Conservation (phyloP, 2,888 invertebrate species). For the Baronia brevicornis region DNA sequence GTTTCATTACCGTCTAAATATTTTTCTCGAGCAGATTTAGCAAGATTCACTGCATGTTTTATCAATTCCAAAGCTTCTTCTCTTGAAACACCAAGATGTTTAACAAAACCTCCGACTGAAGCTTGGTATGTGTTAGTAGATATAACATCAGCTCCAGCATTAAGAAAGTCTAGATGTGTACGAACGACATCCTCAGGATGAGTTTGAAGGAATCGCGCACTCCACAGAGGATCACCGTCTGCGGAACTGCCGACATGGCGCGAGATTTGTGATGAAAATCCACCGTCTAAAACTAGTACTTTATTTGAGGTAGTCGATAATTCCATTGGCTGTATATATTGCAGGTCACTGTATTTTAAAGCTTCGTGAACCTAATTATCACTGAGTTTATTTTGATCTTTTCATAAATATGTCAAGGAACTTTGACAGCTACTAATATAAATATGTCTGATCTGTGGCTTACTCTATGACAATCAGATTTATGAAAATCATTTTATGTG, state of each 20-base stretch:
- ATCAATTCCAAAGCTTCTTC: slow-evolving; percentile 82
- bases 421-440: too few relatives aligned
- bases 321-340: too few relatives aligned
- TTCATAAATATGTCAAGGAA: too few relatives aligned
- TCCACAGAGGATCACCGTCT: slow-evolving; percentile 92
- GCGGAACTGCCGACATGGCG: slow-evolving; percentile 80
- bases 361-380: too few relatives aligned
- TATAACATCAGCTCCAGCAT: slow-evolving; percentile 91
- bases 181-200: slow-evolving; percentile 84
- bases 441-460: too few relatives aligned
- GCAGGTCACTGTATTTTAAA: too few relatives aligned
- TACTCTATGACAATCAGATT: too few relatives aligned
- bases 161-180: slow-evolving; percentile 87
- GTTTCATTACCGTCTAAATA: slow-evolving; percentile 58
- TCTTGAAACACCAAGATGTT: slow-evolving; percentile 80
- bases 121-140: slow-evolving; percentile 94
- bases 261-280: slow-evolving; percentile 86
- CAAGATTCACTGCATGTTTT: slow-evolving; percentile 81
- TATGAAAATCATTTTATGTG: too few relatives aligned
- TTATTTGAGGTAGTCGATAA: neutral
- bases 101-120: slow-evolving; percentile 82
- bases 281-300: slow-evolving; percentile 78
- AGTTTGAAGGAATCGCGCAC: slow-evolving; percentile 85
- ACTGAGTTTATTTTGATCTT: neutral
- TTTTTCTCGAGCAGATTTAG: slow-evolving; percentile 79